Conservation (phyloP, 2,113 vertebrate genomes). For the Eublepharis macularius region DNA sequence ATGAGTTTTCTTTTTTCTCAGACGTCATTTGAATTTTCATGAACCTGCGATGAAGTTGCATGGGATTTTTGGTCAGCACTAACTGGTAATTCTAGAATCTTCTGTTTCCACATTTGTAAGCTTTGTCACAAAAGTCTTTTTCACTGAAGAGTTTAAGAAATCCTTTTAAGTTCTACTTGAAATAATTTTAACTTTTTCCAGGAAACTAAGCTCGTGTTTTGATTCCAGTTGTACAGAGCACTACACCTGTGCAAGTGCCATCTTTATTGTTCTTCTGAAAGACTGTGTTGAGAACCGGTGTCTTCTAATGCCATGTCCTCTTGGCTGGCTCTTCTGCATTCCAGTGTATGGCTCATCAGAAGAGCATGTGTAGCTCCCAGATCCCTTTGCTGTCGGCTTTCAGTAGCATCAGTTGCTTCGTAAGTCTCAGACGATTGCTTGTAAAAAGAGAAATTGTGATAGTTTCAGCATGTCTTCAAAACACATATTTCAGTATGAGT, state of each 20-base stretch:
- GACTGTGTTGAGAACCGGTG: conserved; percentile 65
- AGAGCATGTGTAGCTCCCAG: neutral
- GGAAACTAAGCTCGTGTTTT: conserved; percentile 20
- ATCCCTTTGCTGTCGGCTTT: conserved; percentile 30
- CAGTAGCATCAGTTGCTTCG: conserved; percentile 72
- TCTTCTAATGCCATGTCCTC: conserved; percentile 72
- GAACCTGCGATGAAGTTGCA: conserved; percentile 68
- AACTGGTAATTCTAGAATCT: neutral
- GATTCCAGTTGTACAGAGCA: fast-evolving
- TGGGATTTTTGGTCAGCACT: conserved; percentile 34
- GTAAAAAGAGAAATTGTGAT: conserved; percentile 8
- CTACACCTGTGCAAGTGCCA: neutral
- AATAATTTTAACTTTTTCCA: conserved; percentile 22
- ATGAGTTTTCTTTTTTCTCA: conserved; percentile 9
- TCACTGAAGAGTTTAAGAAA: conserved; percentile 56
- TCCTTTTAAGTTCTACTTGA: conserved; percentile 41
- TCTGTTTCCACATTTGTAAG: conserved; percentile 31
- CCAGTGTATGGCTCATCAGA: conserved; percentile 34
- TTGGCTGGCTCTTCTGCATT: conserved; percentile 69
- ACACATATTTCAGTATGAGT: conserved; percentile 22
- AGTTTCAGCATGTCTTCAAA: conserved; percentile 43
- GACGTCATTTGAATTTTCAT: conserved; percentile 47
- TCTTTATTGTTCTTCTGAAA: conserved; percentile 69
- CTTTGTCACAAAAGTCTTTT: neutral
- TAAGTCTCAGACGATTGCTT: conserved; percentile 83